Percentiles rank a stretch among this genome's conserved stretches.
Evolutionary conservation across 2,113 vertebrate species (phyloP).

Genomic region (Romanogobio albipinnatus): DNA sequence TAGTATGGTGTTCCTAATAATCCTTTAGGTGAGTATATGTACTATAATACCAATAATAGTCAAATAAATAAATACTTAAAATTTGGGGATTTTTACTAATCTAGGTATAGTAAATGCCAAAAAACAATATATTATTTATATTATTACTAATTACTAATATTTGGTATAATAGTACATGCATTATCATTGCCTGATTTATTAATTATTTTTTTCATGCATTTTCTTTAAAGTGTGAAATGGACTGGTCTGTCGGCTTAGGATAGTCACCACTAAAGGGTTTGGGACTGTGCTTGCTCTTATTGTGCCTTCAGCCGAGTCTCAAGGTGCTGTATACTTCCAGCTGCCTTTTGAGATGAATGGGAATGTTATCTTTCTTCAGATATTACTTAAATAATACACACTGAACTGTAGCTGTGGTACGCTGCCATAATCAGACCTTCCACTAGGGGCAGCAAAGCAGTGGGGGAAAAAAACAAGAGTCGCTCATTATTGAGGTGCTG

Average conservation of each 20-base stretch:
- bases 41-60: no score
- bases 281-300: not conserved
- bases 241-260: not conserved
- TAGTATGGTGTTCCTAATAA: no score
- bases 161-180: not conserved
- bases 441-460: conserved; percentile 18
- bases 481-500: not conserved
- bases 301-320: not conserved
- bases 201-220: not conserved
- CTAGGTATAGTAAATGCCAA: not conserved
- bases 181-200: not conserved
- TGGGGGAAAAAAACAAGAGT: not conserved
- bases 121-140: not conserved
- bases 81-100: no score
- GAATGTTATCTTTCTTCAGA: not conserved
- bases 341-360: not conserved
- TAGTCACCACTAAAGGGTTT: not conserved
- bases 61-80: no score
- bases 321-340: not conserved
- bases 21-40: no score
- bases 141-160: not conserved
- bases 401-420: not conserved
- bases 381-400: not conserved
- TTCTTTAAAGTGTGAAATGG: not conserved
- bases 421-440: not conserved